These are phyloP conservation scores for Epinephelus coioides DNA, from an alignment of 2,797 vertebrate genomes.

Conservation along the genomic window DNA sequence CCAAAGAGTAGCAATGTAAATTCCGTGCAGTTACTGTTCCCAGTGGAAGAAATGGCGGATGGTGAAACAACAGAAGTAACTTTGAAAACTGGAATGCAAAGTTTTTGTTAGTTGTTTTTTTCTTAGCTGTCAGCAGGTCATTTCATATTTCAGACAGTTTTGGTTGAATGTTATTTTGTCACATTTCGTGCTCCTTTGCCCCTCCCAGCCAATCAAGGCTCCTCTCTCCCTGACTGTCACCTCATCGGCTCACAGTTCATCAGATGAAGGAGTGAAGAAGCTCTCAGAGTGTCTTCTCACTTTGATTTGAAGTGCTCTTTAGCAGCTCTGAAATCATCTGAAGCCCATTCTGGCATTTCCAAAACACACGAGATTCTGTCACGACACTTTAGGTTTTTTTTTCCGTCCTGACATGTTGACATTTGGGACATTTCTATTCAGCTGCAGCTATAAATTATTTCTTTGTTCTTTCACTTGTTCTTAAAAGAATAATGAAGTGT, in stretches of 20 bases:
- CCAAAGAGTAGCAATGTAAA: too few species aligned
- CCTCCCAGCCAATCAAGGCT: neutral
- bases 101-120: too few species aligned
- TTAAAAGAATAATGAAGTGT: conserved; percentile 2
- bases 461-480: neutral
- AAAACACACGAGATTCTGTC: neutral
- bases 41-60: too few species aligned
- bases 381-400: neutral
- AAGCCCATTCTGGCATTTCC: neutral
- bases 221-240: neutral
- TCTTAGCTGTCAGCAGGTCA: too few species aligned
- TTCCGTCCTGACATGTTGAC: conserved; percentile 3
- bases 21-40: too few species aligned
- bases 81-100: too few species aligned
- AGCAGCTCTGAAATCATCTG: neutral
- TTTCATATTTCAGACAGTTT: neutral
- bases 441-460: conserved; percentile 14
- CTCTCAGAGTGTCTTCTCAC: neutral
- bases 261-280: neutral
- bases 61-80: too few species aligned
- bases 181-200: neutral
- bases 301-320: neutral
- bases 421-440: conserved; percentile 8
- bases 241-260: neutral
- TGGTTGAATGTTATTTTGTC: neutral